phyloP scores from a whole-genome alignment of 2,888 invertebrate species.

The Chesias legatella region DNA sequence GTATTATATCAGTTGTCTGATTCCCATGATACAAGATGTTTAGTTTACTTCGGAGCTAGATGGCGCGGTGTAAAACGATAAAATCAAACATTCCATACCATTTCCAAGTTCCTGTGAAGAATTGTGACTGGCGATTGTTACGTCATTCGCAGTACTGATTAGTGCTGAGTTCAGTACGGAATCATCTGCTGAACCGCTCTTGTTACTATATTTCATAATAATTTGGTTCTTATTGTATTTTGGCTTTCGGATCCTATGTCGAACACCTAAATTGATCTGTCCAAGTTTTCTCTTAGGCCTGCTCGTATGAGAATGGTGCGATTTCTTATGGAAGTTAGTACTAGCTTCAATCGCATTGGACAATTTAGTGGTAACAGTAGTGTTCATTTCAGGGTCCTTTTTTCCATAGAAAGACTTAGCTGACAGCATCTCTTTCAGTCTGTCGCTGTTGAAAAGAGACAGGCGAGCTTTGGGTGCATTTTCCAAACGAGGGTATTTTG shows the following conservation, averaged over 20 bases:
- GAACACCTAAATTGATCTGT: constrained; percentile 84
- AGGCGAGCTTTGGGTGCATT: constrained; percentile 65
- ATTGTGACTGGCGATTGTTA: constrained; percentile 52
- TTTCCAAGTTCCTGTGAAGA: constrained; percentile 55
- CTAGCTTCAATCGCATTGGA: constrained; percentile 57
- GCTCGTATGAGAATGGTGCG: constrained; percentile 49
- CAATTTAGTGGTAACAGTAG: constrained; percentile 50
- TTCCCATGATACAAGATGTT: too few relatives aligned
- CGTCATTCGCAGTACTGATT: constrained; percentile 34
- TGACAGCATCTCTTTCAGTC: constrained; percentile 71
- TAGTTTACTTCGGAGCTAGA: too few relatives aligned
- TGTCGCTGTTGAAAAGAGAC: constrained; percentile 67
- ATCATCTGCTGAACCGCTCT: constrained; percentile 28
- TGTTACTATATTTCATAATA: constrained; percentile 20
- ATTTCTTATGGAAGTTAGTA: constrained; percentile 39
- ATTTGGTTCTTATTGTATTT: constrained; percentile 66
- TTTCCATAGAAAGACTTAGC: constrained; percentile 80
- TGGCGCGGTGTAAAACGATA: too few relatives aligned
- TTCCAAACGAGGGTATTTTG: constrained; percentile 62
- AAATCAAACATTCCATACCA: constrained; percentile 58
- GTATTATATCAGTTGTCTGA: too few relatives aligned
- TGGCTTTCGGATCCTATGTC: constrained; percentile 82
- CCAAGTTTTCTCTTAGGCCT: constrained; percentile 67
- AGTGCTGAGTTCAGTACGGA: constrained; percentile 1
- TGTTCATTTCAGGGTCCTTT: constrained; percentile 61